Base-by-base conservation (phyloP, 2,888 invertebrate genomes). In the Polyommatus iphigenia region DNA sequence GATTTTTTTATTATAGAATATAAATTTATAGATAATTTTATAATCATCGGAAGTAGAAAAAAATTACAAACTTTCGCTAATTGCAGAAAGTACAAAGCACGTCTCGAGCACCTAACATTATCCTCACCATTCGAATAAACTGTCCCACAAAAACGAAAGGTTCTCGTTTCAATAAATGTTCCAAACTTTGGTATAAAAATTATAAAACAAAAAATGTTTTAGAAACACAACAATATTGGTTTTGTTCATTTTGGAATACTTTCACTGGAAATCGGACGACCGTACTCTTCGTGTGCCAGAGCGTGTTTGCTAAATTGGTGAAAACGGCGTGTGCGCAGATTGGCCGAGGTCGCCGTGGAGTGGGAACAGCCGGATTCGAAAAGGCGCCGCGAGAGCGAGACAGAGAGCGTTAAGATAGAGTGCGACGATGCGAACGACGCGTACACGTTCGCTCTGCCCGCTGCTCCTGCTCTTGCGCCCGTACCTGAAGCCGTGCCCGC, bases 401-500 rank as follows among this genome's bases (percentile, higher is more conserved):
- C 95, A 88, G 96, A 75, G 75, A 75, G 95, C 83, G 95, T 96
- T 83, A 97, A 97, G 91, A 88, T 96, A 84, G 96, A 97, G 90
- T 95, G 96, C 85, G 96, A 96, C 86, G 95, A 96, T 85, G 95
- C 96, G 73, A 96, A 95, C 86, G 96, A 96, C 84, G 95, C 96
- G 87, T 97, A 96, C 89, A 93, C 95, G 82, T 96, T 96, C 89
- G 94, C 95, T 50, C 95, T 95, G 83, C 95, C 95, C 83, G 90
- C 92, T 76, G 88, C 87, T 79, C 88, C 88, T 79, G 85, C 86
- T 80, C 84, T 82, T 75, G 79, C 84, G 81, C 83, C 85, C 78
- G 85, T 83, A 76, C 84, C 83, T 77, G 82, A 83, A 72, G 86
- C 85, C 80, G 87, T 94, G 94, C 79, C 95, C 94, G 84, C 84